Evolutionary conservation across 2,797 vertebrate species (phyloP).

Genomic region (Anisognathus igniventris): DNA sequence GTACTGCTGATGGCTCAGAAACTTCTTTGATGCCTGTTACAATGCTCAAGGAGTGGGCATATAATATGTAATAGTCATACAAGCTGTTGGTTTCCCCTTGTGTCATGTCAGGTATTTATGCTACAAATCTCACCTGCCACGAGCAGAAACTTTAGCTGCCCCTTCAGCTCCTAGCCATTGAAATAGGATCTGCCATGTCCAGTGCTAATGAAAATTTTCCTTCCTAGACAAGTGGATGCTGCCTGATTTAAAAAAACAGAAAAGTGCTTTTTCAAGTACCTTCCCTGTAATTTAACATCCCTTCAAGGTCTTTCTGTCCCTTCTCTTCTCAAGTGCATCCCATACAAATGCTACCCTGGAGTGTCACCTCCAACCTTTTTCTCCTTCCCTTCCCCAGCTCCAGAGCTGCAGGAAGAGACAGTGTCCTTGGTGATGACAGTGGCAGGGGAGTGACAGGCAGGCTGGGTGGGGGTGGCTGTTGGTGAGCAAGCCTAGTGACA

Average conservation of each 20-base stretch:
- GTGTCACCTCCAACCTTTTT: neutral
- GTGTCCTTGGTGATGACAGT: slow-evolving; percentile 9
- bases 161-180: neutral
- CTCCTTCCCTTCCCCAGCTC: neutral
- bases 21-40: neutral
- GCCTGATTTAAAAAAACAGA: neutral
- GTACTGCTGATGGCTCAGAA: neutral
- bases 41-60: neutral
- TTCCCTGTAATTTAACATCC: neutral
- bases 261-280: neutral
- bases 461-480: slow-evolving; percentile 49
- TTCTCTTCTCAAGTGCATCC: neutral
- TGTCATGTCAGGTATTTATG: neutral
- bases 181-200: neutral
- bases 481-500: slow-evolving; percentile 61
- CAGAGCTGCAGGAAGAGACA: neutral
- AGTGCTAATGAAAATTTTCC: neutral
- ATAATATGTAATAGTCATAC: neutral
- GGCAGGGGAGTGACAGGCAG: slow-evolving; percentile 45
- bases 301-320: neutral
- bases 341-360: neutral
- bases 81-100: neutral
- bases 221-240: neutral
- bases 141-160: neutral
- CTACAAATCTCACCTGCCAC: neutral